Conservation (phyloP, 1,140 invertebrate species). For the Brachionus rotundiformis region DNA sequence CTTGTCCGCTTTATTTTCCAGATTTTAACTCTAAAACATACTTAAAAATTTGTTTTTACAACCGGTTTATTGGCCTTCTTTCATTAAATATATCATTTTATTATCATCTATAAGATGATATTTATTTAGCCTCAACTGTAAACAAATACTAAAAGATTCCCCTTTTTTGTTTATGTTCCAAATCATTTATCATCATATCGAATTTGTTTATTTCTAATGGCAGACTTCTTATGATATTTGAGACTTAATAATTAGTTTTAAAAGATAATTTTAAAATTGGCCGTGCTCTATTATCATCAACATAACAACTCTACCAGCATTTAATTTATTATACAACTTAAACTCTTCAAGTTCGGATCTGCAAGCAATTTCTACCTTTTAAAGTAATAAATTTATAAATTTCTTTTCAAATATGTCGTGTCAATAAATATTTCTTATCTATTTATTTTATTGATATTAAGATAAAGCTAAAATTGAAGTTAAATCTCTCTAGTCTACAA, state of each 20-base stretch:
- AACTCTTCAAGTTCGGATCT: no score
- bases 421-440: conserved; percentile 27
- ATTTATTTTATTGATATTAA: conserved; percentile 28
- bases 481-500: conserved; percentile 1
- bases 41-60: conserved; percentile 22
- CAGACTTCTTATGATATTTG: conserved; percentile 24
- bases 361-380: background rate
- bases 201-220: background rate
- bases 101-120: conserved; percentile 25
- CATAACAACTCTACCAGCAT: no score
- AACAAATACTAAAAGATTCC: conserved; percentile 27
- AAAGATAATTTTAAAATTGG: background rate
- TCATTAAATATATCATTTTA: background rate
- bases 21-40: background rate
- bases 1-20: background rate
- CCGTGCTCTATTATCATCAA: background rate
- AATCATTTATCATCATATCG: conserved; percentile 9
- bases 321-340: background rate
- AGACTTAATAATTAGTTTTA: background rate
- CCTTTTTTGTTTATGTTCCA: background rate
- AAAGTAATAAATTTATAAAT: no score
- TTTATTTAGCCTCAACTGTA: background rate
- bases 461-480: conserved; percentile 7
- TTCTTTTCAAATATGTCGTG: no score
- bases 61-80: conserved; percentile 18